Conservation (phyloP, 2,888 invertebrate genomes). For the Eumacrocentrus americanus region DNA sequence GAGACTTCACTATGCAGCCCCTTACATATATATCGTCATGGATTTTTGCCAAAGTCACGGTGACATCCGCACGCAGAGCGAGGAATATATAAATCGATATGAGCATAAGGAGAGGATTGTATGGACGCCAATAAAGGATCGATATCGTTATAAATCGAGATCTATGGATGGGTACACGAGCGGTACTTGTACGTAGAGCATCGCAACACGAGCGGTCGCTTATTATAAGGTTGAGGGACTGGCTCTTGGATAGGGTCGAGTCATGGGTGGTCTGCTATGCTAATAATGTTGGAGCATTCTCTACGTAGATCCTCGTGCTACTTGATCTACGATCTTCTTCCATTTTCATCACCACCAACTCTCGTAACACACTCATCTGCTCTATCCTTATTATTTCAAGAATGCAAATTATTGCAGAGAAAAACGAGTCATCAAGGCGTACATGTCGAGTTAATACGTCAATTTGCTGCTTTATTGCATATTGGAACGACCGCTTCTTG, state of each 20-base stretch:
- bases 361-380: too few relatives aligned
- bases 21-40: not conserved
- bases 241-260: constrained; percentile 50
- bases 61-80: constrained; percentile 18
- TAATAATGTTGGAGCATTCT: constrained; percentile 43
- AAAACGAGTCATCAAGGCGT: not conserved
- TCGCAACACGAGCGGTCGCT: constrained; percentile 55
- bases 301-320: constrained; percentile 1
- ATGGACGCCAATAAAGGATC: constrained; percentile 59
- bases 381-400: too few relatives aligned
- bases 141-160: constrained; percentile 61
- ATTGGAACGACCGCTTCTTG: not conserved
- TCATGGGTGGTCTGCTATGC: constrained; percentile 60
- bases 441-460: not conserved
- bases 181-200: constrained; percentile 57
- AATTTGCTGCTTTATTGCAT: not conserved
- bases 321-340: constrained; percentile 10
- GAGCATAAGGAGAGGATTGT: too few relatives aligned
- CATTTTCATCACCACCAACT: not conserved
- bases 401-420: not conserved
- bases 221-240: constrained; percentile 51
- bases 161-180: constrained; percentile 58
- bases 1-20: not conserved
- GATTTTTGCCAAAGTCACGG: not conserved
- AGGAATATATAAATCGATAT: constrained; percentile 52